Conservation (phyloP, 2,113 vertebrate species). For the Istiophorus platypterus region DNA sequence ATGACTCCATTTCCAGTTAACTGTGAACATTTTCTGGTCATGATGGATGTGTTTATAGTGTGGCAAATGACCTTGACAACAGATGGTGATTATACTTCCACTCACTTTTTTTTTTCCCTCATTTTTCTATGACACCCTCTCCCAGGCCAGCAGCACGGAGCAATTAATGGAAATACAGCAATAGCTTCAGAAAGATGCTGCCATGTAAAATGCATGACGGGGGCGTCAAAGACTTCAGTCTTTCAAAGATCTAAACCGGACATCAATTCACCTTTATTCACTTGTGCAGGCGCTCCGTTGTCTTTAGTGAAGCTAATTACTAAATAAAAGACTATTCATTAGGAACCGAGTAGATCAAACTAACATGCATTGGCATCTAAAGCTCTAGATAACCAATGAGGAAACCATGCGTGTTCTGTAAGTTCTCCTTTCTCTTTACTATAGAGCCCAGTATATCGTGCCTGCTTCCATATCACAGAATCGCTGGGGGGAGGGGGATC, state of each 20-base stretch:
- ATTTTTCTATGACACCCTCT: slow-evolving; percentile 47
- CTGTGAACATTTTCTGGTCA: slow-evolving; percentile 56
- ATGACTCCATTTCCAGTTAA: slow-evolving; percentile 75
- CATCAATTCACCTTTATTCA: slow-evolving; percentile 8
- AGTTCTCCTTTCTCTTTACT: neutral
- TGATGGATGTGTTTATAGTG: slow-evolving; percentile 80
- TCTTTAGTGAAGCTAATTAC: slow-evolving; percentile 8
- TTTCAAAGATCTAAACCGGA: slow-evolving; percentile 30
- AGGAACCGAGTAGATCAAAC: neutral
- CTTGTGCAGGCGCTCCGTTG: neutral
- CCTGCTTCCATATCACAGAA: too few species aligned
- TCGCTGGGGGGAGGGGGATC: too few species aligned
- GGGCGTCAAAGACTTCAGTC: slow-evolving; percentile 10
- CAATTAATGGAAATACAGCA: slow-evolving; percentile 57
- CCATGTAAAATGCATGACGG: slow-evolving; percentile 47
- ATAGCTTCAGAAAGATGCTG: slow-evolving; percentile 42
- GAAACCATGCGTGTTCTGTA: neutral
- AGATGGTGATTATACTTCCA: slow-evolving; percentile 73
- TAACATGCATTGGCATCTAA: neutral
- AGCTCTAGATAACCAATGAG: neutral
- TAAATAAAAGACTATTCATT: neutral
- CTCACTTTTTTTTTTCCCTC: slow-evolving; percentile 35
- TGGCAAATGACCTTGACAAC: slow-evolving; percentile 81
- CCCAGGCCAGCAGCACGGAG: slow-evolving; percentile 39
- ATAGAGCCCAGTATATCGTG: neutral